Conservation (phyloP, 2,113 vertebrate genomes). For the Cygnus atratus region DNA sequence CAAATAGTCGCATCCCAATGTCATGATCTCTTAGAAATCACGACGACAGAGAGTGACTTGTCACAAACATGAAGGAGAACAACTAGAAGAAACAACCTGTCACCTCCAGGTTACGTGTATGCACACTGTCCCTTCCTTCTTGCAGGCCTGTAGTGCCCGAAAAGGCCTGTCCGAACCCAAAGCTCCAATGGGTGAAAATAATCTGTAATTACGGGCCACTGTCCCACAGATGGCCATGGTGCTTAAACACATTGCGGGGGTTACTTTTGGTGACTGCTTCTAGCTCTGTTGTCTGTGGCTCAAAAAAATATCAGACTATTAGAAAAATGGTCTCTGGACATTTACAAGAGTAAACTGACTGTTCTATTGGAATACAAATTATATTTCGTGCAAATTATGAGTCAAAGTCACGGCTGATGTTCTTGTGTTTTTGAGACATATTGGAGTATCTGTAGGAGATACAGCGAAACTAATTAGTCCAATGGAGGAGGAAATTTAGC, state of each 20-base stretch:
- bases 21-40: background rate
- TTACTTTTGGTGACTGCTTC: background rate
- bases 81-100: background rate
- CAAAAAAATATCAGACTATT: background rate
- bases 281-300: background rate
- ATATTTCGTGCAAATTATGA: background rate
- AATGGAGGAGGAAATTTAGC: slow-evolving; percentile 36
- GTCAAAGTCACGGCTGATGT: background rate
- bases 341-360: background rate
- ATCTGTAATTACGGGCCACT: background rate
- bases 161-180: background rate
- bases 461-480: slow-evolving; percentile 40
- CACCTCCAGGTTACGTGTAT: background rate
- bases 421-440: slow-evolving; percentile 30
- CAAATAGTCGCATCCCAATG: accelerated
- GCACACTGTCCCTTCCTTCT: background rate
- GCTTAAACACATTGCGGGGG: background rate
- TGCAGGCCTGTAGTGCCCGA: background rate
- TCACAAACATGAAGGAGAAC: background rate
- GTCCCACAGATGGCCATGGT: background rate
- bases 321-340: background rate
- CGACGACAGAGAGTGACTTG: background rate
- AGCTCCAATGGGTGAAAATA: background rate
- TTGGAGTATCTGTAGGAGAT: slow-evolving; percentile 39
- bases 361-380: background rate